phyloP scores from a whole-genome alignment of 2,113 vertebrate genomes.

The Felis catus region F.catus_Fca126_mat1.0 CM031414.1:7933001-7933500 shows the following conservation, averaged over 20 bases:
- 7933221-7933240: too few species aligned
- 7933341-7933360: background rate
- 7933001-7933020: background rate
- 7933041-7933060: rapidly evolving
- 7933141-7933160: too few species aligned
- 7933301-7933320: background rate
- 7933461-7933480: background rate
- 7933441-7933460: rapidly evolving
- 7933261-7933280: background rate
- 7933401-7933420: rapidly evolving
- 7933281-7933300: background rate
- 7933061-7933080: background rate
- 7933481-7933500: rapidly evolving
- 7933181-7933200: background rate
- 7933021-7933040: background rate
- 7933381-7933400: rapidly evolving
- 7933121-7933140: background rate
- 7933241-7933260: rapidly evolving
- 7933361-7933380: rapidly evolving
- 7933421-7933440: background rate
- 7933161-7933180: background rate
- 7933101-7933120: background rate
- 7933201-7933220: rapidly evolving
- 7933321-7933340: too few species aligned
- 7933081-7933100: background rate